These are phyloP conservation scores for Eristalis pertinax DNA, from an alignment of 2,888 invertebrate species.

Conservation along the genomic window DNA sequence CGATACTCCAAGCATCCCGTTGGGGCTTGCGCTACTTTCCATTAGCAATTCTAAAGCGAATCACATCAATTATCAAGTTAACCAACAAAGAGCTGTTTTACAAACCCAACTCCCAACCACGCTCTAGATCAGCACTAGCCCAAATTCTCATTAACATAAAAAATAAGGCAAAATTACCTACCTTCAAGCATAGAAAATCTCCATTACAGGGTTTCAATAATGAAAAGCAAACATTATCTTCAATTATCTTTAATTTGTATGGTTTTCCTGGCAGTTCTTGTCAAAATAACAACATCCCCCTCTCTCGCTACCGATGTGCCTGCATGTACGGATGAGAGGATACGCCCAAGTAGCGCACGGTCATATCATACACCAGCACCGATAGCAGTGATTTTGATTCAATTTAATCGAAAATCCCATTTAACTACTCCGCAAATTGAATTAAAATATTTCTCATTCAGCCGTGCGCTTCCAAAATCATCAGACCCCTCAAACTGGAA, in stretches of 20 bases:
- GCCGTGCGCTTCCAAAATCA: background rate
- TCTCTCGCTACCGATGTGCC: too few relatives aligned
- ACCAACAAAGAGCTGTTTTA: background rate
- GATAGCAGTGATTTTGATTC: slow-evolving; percentile 47
- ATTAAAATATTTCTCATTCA: slow-evolving; percentile 54
- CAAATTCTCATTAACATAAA: background rate
- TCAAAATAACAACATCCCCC: background rate
- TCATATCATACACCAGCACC: background rate
- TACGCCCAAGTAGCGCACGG: background rate
- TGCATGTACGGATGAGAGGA: background rate
- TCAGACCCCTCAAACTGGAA: slow-evolving; percentile 26
- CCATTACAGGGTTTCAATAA: background rate
- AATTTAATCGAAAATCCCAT: slow-evolving; percentile 64
- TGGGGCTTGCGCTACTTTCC: background rate
- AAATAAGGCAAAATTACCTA: background rate
- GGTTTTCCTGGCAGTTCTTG: background rate
- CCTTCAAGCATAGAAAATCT: background rate
- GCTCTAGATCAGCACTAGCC: too few relatives aligned
- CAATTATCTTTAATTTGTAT: background rate
- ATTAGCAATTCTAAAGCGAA: background rate
- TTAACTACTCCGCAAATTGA: slow-evolving; percentile 62
- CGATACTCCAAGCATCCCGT: background rate
- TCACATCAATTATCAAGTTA: background rate
- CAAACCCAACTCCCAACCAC: background rate
- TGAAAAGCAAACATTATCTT: background rate